Percentiles rank a stretch among this genome's conserved stretches.
These are phyloP conservation scores for Heloderma charlesbogerti DNA, from an alignment of 2,113 vertebrate species.

Conservation along the genomic window DNA sequence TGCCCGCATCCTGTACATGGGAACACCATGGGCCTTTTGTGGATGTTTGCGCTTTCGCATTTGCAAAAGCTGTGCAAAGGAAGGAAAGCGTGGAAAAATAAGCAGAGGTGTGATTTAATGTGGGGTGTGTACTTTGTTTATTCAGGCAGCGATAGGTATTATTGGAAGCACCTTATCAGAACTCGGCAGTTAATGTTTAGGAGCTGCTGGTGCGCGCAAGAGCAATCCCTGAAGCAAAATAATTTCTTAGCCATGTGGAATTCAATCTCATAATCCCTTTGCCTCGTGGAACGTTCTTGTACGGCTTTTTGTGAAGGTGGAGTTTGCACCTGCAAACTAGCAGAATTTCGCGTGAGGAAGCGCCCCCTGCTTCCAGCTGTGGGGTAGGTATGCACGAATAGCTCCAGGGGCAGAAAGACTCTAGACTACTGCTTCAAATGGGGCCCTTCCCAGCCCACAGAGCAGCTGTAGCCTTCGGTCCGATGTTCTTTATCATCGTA, in stretches of 20 bases:
- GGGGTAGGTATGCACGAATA: not conserved
- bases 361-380: not conserved
- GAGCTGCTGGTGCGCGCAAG: constrained; percentile 64
- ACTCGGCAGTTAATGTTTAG: constrained; percentile 73
- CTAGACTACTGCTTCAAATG: too few species aligned
- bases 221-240: constrained; percentile 62
- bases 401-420: too few species aligned
- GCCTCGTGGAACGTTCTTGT: not conserved
- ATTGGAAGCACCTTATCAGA: constrained; percentile 64
- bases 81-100: not conserved
- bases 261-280: not conserved
- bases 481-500: not conserved
- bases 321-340: not conserved
- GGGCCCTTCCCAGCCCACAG: too few species aligned
- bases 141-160: constrained; percentile 7
- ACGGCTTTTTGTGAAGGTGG: not conserved
- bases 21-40: too few species aligned
- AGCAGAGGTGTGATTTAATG: not conserved
- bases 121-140: constrained; percentile 18
- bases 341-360: not conserved
- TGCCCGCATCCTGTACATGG: not conserved
- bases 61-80: not conserved
- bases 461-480: not conserved
- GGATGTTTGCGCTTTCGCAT: not conserved
- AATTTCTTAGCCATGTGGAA: not conserved